Evolutionary conservation across 2,888 invertebrate genomes (phyloP), one percentile per base, ranked within the genome.

Genomic region (Monoplex corrugatus): DNA sequence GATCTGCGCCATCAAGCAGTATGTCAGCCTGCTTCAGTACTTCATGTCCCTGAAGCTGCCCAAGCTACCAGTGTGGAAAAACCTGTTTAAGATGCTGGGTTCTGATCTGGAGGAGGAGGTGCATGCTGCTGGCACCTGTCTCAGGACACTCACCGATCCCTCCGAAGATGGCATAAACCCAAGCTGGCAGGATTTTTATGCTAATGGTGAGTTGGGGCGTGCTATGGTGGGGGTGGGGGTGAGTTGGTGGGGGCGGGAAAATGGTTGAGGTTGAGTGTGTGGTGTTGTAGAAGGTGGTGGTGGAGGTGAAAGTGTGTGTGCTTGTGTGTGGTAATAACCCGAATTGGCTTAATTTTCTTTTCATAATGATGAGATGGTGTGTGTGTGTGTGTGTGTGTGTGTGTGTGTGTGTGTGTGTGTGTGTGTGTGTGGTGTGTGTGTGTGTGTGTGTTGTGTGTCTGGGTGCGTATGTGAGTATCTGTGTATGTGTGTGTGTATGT

Each of bases 31-130:
- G 63, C 92, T 95, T 3, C 92, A 94, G 75, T 95, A 93, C 91
- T 94, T 95, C 89, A 93, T 95, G 19, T 91, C 92, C 45, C 89
- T 93, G 50, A 92, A 94, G 89, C 89, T 93, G 90, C 92, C 92
- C 2, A 92, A 91, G 87, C 91, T 95, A 38, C 95, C 95, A 8
- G 95, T 95, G 0, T 96, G 95, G 95, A 94, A 94, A 88, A 93
- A 94, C 88, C 89, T 96, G 82, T 90, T 95, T 44, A 91, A 92
- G 86, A 94, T 95, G 92, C 63, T 95, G 83, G 78, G 92, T 5
- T 95, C 95, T 0, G 95, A 95, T 68, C 87, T 92, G n/a, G 95
- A 95, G 72, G 95, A 95, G 38, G 95, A 95, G 88, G 93, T 93
- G 0, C 93, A 94, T 45, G 91, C 94, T 13, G 95, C 95, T 28